Evolutionary conservation across 2,113 vertebrate genomes (phyloP), one percentile per base, ranked within the genome.

Genomic region (Tragelaphus imberbis): DNA sequence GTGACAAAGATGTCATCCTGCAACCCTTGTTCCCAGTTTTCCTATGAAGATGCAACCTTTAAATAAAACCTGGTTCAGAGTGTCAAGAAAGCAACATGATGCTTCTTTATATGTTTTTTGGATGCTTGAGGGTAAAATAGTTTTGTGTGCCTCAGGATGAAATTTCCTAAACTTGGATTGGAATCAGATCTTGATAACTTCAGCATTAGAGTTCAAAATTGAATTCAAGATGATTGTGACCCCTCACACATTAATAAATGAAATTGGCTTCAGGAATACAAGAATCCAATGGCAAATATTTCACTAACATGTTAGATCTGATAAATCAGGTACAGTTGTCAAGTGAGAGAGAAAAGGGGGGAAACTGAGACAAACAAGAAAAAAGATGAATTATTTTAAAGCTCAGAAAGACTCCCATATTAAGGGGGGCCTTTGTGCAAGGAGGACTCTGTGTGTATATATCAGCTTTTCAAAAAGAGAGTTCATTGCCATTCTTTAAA

Each of bases 61-160:
- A 91, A 88, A 98, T 36, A 97, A 92, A 97, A 93, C 55, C 63
- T 92, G 68, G 87, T 97, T 97, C 36, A 95, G 79, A 81, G 80
- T 85, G 16, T 90, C 95, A 94, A 90, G 97, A 81, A 97, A 98
- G 65, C 88, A 97, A 97, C 2, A 14, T 25, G 80, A 90, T 96
- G 49, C 40, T 95, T 98, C 88, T 97, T 97, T 96, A 86, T 44
- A 58, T 94, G 97, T 91, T 36, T 98, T 97, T 97, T 94, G 59
- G 49, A 95, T 85, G 84, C 30, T 98, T 96, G 68, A 95, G 75
- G 95, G 51, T 58, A 90, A 98, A 98, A 96, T 84, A 97, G 51
- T 98, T 89, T 97, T 98, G 47, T 68, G 96, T 81, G 85, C 40
- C 98, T 95, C 77, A 97, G 53, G 94, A 82, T 71, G 94, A 98